Base-by-base conservation (phyloP, 2,797 vertebrate genomes). In the Helicolenus hilgendorfi region DNA sequence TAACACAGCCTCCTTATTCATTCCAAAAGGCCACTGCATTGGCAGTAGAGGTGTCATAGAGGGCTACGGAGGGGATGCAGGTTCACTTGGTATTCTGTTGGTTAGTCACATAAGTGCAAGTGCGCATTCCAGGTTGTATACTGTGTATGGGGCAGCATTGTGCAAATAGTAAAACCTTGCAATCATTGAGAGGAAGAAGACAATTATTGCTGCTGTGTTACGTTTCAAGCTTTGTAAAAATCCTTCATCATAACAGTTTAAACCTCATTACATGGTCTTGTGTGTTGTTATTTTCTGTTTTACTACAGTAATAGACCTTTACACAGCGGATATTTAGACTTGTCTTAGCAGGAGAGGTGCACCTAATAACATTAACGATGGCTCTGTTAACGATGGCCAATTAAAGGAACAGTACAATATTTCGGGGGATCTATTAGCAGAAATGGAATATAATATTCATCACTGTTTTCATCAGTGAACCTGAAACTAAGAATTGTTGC, bases 171-270 rank as follows among this genome's bases (percentile, higher is more conserved):
- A 35, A 71, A 11, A 56, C 55, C 22, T 56, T 24, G 22, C n/a
- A 3, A n/a, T 20, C 7, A 26, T 8, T 3, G 15, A 76, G n/a
- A 68, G 20, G 7, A 45, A 79, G 58, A n/a, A 26, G 49, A 15
- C 11, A 2, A 36, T 79, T 72, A 63, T 20, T 58, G 74, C 38
- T 67, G 20, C 22, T 64, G 24, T 73, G 38, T 64, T 72, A 9
- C 33, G 13, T 82, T 85, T 74, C 15, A 60, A 77, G 4, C 55
- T 35, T 36, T 33, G 36, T 79, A 24, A 33, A 49, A 79, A 45
- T 70, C n/a, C n/a, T 59, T 41, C 0, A 11, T 36, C 29, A 33
- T 18, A 60, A 62, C 27, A 20, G 58, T 45, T 31, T 15, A 38
- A 58, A 67, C 7, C 5, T 22, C 7, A 41, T 58, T 24, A 3